Evolutionary conservation across 2,797 vertebrate genomes (phyloP).

Genomic region (Dipus sagitta): DNA sequence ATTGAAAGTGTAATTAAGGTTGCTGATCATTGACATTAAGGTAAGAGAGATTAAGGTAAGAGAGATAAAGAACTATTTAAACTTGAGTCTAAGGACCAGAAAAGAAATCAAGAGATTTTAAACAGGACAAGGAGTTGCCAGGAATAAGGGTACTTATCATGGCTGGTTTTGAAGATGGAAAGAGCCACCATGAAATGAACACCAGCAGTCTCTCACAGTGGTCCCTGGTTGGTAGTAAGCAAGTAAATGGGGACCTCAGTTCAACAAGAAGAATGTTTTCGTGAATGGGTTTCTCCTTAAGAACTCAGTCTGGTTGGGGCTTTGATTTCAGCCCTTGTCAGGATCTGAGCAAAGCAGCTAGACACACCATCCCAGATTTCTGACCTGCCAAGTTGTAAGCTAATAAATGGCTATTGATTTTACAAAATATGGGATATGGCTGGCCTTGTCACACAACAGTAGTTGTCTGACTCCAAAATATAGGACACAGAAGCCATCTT

Average conservation of each 20-base stretch:
- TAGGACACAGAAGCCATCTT: not conserved
- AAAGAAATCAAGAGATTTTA: not conserved
- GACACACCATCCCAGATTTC: not conserved
- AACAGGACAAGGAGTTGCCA: not conserved
- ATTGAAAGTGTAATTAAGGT: constrained; percentile 1
- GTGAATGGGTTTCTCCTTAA: not conserved
- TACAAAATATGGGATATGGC: not conserved
- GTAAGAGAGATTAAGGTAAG: not conserved
- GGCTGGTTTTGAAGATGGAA: not conserved
- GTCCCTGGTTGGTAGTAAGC: not conserved
- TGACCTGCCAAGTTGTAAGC: not conserved
- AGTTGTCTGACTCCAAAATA: no score
- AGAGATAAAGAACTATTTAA: not conserved
- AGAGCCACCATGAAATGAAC: not conserved
- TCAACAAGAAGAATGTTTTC: not conserved
- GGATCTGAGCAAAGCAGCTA: constrained; percentile 14
- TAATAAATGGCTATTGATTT: not conserved
- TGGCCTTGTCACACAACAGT: no score
- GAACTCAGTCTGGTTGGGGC: not conserved
- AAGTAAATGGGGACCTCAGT: not conserved
- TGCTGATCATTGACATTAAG: not conserved
- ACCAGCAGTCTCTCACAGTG: not conserved
- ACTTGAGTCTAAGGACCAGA: not conserved
- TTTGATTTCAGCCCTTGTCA: constrained; percentile 3
- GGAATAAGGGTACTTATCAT: not conserved